These are phyloP conservation scores for Cheiracanthium punctorium DNA, from an alignment of 2,888 invertebrate species.

Conservation along the genomic window DNA sequence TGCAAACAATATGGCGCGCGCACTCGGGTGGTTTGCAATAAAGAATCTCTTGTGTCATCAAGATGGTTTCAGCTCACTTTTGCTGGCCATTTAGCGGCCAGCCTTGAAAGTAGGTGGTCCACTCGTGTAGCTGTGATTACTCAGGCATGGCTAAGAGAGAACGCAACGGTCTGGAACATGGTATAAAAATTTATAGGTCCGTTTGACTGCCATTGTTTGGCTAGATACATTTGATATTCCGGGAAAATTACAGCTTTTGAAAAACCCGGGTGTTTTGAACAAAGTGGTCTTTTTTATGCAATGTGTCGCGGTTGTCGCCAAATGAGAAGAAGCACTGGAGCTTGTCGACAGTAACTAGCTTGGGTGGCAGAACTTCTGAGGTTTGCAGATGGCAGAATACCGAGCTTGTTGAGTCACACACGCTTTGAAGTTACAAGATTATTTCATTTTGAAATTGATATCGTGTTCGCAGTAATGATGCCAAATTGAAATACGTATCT, in stretches of 20 bases:
- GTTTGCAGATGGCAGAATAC: neutral
- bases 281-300: neutral
- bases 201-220: slow-evolving; percentile 6
- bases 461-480: too few species aligned
- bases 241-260: neutral
- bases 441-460: too few species aligned
- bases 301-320: neutral
- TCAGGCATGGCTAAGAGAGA: neutral
- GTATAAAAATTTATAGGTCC: neutral
- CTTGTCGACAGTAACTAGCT: neutral
- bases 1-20: too few species aligned
- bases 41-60: too few species aligned
- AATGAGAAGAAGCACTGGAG: neutral
- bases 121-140: neutral
- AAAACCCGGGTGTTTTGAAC: neutral
- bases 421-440: too few species aligned
- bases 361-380: neutral
- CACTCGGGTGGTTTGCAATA: too few species aligned
- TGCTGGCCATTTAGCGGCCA: neutral
- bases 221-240: neutral
- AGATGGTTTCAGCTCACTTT: too few species aligned
- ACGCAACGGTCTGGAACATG: slow-evolving; percentile 1
- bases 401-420: too few species aligned
- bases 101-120: neutral
- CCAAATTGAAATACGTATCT: too few species aligned